These are phyloP conservation scores for Apostichopus parvimensis DNA, from an alignment of 35 echinoderm and acorn worm species.

Conservation along the genomic window DNA sequence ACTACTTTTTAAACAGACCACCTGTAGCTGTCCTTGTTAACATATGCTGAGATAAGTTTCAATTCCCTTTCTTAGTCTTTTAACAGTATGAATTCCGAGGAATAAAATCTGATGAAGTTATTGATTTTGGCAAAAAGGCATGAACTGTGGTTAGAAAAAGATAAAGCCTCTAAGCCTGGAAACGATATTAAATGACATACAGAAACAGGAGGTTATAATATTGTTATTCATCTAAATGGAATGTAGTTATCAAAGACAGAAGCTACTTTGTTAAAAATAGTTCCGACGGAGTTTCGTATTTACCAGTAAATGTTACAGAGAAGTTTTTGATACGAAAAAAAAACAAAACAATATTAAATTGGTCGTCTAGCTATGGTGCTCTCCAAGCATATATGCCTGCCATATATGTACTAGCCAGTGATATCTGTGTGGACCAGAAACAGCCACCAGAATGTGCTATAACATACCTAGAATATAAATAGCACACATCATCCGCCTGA, in stretches of 20 bases:
- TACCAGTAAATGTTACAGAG: too few species aligned
- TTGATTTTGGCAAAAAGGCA: constrained; percentile 5
- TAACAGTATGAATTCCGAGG: not conserved
- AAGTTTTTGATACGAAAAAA: too few species aligned
- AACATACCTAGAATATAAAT: too few species aligned
- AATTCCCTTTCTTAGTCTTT: not conserved
- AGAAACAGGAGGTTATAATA: not conserved
- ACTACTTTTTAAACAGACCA: not conserved
- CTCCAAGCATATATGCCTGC: too few species aligned
- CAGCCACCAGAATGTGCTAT: too few species aligned
- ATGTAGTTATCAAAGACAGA: not conserved
- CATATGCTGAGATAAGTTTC: constrained; percentile 26
- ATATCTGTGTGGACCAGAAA: too few species aligned
- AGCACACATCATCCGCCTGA: too few species aligned
- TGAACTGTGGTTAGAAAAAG: not conserved
- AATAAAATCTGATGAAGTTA: not conserved
- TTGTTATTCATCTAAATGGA: not conserved
- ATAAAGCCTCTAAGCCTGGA: not conserved
- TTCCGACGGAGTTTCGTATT: too few species aligned
- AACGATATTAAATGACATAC: not conserved
- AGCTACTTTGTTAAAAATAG: not conserved
- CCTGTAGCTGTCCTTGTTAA: constrained; percentile 28
- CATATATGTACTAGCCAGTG: too few species aligned
- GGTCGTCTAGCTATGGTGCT: too few species aligned
- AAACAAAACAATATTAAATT: too few species aligned